A percentile compares a stretch with the other conserved stretches of the same genome.
Evolutionary conservation across 2,113 vertebrate species (phyloP).

Genomic region (Bombycilla garrulus): DNA sequence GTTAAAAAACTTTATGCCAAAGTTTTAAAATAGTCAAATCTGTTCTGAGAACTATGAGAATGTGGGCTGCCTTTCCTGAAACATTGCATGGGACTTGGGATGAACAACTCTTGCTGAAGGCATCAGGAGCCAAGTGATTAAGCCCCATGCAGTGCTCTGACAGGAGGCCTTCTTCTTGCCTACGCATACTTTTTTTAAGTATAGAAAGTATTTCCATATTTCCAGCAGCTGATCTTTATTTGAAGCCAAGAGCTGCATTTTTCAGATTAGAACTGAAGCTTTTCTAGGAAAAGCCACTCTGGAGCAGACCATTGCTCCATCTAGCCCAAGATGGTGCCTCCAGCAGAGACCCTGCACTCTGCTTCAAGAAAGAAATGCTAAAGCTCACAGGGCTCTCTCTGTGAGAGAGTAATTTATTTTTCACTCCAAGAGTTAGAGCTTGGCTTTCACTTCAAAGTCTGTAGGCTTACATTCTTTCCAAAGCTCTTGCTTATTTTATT

Average conservation of each 20-base stretch:
- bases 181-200: conserved; percentile 52
- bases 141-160: conserved; percentile 59
- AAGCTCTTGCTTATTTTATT: conserved; percentile 35
- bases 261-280: conserved; percentile 23
- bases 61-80: conserved; percentile 54
- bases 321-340: background rate
- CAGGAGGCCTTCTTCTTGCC: conserved; percentile 50
- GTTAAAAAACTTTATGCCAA: conserved; percentile 38
- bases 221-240: conserved; percentile 61
- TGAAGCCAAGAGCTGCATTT: conserved; percentile 48
- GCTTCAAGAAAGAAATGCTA: background rate
- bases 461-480: conserved; percentile 18
- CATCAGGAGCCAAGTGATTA: conserved; percentile 54
- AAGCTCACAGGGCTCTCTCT: background rate
- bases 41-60: conserved; percentile 46
- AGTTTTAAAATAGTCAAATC: conserved; percentile 52
- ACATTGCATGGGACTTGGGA: conserved; percentile 39
- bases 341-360: background rate
- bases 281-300: conserved; percentile 53
- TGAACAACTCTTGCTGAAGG: conserved; percentile 45
- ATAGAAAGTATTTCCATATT: conserved; percentile 63
- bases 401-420: conserved; percentile 19
- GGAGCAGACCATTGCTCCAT: background rate
- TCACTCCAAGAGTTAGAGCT: background rate
- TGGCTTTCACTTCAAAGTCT: conserved; percentile 35